phyloP scores from a whole-genome alignment of 2,113 vertebrate species.

The Hydrolagus affinis region DNA sequence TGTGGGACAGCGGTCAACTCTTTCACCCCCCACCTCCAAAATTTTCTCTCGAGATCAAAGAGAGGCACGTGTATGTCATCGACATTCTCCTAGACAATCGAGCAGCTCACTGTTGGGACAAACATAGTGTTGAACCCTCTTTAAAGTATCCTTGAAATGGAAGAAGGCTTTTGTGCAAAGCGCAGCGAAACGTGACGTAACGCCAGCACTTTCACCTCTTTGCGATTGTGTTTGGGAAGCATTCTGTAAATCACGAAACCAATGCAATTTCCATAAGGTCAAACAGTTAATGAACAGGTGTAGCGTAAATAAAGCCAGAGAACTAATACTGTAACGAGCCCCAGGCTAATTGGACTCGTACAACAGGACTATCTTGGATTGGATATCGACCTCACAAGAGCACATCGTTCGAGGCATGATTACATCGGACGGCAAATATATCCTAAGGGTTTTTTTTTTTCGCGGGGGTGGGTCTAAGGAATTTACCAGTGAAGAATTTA shows the following conservation, averaged over 20 bases:
- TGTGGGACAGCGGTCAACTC: too few relatives aligned
- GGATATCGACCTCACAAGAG: background rate
- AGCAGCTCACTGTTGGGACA: too few relatives aligned
- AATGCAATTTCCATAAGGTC: slow-evolving; percentile 24
- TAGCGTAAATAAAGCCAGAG: background rate
- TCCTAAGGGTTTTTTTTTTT: background rate
- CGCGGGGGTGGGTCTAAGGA: background rate
- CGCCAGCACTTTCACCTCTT: background rate
- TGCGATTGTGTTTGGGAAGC: background rate
- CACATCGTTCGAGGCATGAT: slow-evolving; percentile 3
- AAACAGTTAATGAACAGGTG: slow-evolving; percentile 29
- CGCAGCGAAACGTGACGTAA: background rate
- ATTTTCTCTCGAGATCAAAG: too few relatives aligned
- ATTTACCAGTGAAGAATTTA: background rate
- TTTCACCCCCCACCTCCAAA: too few relatives aligned
- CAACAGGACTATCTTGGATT: background rate
- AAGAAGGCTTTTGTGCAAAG: background rate
- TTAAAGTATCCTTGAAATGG: background rate
- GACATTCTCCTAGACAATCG: too few relatives aligned
- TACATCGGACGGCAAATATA: background rate
- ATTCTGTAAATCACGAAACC: slow-evolving; percentile 4
- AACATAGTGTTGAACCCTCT: background rate
- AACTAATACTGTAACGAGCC: background rate
- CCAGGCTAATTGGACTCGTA: slow-evolving; percentile 1
- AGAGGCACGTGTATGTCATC: too few relatives aligned